A percentile compares a stretch with the other conserved stretches of the same genome.
phyloP scores from a whole-genome alignment of 2,797 vertebrate genomes.

The Cynodonichthys magdalenae region DNA sequence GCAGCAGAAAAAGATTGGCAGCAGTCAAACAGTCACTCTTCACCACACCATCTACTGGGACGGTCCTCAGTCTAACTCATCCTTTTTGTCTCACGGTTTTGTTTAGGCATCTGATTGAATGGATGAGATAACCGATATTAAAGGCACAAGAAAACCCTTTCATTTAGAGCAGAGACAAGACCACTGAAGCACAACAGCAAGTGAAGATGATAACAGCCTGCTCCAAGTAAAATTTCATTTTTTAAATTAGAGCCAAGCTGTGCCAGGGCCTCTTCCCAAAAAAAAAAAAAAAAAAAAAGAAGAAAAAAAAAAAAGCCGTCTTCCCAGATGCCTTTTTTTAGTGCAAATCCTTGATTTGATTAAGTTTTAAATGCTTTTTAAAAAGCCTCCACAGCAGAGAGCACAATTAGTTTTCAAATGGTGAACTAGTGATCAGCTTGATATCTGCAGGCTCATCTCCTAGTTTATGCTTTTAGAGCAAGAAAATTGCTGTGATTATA shows the following conservation, averaged over 20 bases:
- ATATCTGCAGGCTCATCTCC: constrained; percentile 68
- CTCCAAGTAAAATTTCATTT: constrained; percentile 75
- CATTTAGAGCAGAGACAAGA: constrained; percentile 68
- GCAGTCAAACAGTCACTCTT: constrained; percentile 7
- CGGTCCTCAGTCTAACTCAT: constrained; percentile 46
- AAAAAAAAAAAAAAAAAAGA: background rate
- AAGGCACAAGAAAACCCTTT: constrained; percentile 72
- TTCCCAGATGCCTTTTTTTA: constrained; percentile 75
- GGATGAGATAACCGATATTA: constrained; percentile 71
- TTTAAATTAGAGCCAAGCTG: constrained; percentile 76
- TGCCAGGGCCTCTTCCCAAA: constrained; percentile 52
- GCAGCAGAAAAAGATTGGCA: background rate
- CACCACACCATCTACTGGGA: constrained; percentile 24
- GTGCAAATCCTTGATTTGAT: constrained; percentile 78
- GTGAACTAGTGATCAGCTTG: constrained; percentile 70
- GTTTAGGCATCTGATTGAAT: constrained; percentile 68
- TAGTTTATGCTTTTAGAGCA: constrained; percentile 60
- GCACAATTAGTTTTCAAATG: constrained; percentile 74
- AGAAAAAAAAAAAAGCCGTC: constrained; percentile 36
- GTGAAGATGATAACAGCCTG: constrained; percentile 68
- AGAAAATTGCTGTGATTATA: constrained; percentile 75
- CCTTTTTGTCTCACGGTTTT: constrained; percentile 41
- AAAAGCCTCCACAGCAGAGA: constrained; percentile 65
- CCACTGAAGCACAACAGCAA: constrained; percentile 67
- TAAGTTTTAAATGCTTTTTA: constrained; percentile 78